Evolutionary conservation across 1,140 invertebrate species (phyloP).

Genomic region (Paraescarpia echinospica): DNA sequence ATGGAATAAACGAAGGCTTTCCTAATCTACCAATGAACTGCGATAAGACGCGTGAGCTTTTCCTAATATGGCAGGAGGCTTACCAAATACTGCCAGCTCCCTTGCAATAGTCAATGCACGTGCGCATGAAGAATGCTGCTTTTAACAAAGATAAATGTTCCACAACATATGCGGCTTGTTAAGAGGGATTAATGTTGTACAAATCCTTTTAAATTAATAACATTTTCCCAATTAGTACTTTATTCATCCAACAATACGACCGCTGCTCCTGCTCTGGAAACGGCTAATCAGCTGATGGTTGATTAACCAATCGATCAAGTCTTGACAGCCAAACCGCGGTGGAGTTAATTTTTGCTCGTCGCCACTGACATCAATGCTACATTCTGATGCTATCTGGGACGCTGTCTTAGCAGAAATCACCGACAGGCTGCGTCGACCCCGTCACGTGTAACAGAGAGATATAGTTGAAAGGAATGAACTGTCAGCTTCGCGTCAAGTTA

Average conservation of each 20-base stretch:
- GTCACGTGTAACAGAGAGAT: neutral
- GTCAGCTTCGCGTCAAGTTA: neutral
- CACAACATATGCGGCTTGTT: neutral
- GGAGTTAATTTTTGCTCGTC: neutral
- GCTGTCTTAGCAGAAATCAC: neutral
- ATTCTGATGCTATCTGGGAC: neutral
- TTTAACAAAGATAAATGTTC: neutral
- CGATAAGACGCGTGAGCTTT: neutral
- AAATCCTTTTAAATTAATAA: slow-evolving; percentile 1
- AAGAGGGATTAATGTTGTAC: neutral
- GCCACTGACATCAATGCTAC: neutral
- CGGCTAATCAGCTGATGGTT: neutral
- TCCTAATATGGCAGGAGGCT: neutral
- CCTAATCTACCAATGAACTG: neutral
- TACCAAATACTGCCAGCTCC: no score
- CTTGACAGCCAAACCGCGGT: neutral
- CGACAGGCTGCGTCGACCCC: neutral
- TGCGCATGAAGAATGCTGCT: neutral
- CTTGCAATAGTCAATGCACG: neutral
- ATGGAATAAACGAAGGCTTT: neutral
- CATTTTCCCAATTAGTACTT: neutral
- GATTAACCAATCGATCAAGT: neutral
- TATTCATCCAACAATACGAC: neutral
- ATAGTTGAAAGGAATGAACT: slow-evolving; percentile 6
- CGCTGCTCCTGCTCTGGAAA: neutral